Conservation (phyloP, 2,113 vertebrate species). For the Corythornis cristatus region DNA sequence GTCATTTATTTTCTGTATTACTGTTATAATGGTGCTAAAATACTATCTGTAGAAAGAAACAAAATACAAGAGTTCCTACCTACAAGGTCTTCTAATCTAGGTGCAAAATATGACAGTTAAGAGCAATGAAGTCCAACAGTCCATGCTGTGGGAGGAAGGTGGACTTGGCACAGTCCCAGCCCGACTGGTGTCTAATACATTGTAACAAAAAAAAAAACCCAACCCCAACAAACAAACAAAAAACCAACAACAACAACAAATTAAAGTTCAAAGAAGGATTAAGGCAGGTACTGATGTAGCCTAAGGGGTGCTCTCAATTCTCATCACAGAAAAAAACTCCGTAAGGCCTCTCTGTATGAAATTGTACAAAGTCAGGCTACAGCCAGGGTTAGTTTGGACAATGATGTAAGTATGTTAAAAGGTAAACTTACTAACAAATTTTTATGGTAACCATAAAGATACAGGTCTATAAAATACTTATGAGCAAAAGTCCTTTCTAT, state of each 20-base stretch:
- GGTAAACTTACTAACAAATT: neutral
- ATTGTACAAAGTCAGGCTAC: accelerated
- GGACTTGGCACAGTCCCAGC: neutral
- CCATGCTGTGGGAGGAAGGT: neutral
- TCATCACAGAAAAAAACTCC: neutral
- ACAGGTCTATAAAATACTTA: neutral
- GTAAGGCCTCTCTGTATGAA: neutral
- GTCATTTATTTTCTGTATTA: neutral
- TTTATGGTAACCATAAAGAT: neutral
- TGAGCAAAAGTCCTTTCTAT: neutral
- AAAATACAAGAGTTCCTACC: neutral
- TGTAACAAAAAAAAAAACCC: neutral
- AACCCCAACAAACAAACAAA: too few species aligned
- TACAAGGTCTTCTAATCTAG: neutral
- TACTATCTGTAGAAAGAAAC: neutral
- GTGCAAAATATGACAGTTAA: neutral
- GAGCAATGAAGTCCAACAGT: neutral
- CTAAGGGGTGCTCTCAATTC: neutral
- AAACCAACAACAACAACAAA: too few species aligned
- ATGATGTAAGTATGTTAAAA: neutral
- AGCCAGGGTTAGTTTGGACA: neutral
- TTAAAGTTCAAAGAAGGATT: neutral
- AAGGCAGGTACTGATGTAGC: neutral
- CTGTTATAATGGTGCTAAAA: neutral
- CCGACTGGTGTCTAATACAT: neutral